phyloP scores from a whole-genome alignment of 1,140 invertebrate genomes.

The Sweltsa coloradensis region DNA sequence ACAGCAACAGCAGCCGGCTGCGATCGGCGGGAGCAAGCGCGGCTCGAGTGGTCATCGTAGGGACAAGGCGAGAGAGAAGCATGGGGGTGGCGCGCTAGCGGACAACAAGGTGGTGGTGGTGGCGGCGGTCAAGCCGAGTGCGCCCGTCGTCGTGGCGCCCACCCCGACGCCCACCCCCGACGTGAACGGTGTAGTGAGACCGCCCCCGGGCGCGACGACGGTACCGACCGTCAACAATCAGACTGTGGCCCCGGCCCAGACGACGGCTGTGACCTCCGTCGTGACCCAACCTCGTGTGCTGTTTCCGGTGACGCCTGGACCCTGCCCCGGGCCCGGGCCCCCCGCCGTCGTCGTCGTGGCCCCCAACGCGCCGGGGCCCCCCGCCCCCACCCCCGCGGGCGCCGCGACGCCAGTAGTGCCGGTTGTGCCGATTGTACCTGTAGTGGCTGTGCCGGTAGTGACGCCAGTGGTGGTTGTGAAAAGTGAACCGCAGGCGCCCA shows the following conservation, averaged over 20 bases:
- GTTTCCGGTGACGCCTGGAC: constrained; percentile 1
- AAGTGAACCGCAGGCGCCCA: no score
- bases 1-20: constrained; percentile 14
- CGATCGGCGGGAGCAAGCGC: constrained; percentile 13
- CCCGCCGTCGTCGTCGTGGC: not conserved
- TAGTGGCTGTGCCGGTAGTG: no score
- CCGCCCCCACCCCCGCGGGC: constrained; percentile 18
- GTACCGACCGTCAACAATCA: not conserved
- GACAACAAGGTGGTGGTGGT: constrained; percentile 12
- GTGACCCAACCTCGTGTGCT: constrained; percentile 9
- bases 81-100: constrained; percentile 6
- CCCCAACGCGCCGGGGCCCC: constrained; percentile 23
- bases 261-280: not conserved
- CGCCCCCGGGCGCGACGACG: constrained; percentile 8
- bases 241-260: not conserved
- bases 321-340: not conserved
- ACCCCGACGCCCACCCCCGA: constrained; percentile 17
- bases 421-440: no score
- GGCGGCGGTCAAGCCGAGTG: constrained; percentile 20
- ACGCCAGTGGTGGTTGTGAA: no score
- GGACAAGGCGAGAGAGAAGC: constrained; percentile 16
- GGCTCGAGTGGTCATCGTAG: constrained; percentile 16
- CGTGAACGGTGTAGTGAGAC: constrained; percentile 16
- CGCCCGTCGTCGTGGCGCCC: constrained; percentile 16
- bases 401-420: constrained; percentile 18